Percentiles rank a stretch among this genome's conserved stretches.
These are phyloP conservation scores for Corythaeola cristata DNA, from an alignment of 2,113 vertebrate genomes.

Conservation along the genomic window DNA sequence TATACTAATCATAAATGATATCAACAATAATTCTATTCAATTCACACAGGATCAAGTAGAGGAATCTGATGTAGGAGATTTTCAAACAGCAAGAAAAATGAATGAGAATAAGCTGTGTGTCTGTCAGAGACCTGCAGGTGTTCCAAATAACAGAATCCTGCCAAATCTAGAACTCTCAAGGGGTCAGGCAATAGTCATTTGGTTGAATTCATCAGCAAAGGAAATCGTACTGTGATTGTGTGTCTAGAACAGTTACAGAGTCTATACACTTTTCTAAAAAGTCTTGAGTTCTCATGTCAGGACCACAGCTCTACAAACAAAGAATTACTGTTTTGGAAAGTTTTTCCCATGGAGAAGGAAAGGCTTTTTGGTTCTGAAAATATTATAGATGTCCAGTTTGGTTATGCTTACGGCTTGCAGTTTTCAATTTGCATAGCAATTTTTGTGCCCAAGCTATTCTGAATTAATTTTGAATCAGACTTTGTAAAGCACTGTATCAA, in stretches of 20 bases:
- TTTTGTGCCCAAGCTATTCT: background rate
- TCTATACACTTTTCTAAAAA: background rate
- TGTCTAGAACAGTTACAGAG: background rate
- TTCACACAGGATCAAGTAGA: background rate
- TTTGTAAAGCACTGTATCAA: constrained; percentile 27
- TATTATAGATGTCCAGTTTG: background rate
- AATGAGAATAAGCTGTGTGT: background rate
- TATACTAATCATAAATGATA: background rate
- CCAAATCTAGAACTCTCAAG: background rate
- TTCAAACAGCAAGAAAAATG: background rate
- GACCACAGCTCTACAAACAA: background rate
- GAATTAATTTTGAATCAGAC: constrained; percentile 9
- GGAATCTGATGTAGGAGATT: background rate
- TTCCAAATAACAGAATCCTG: background rate
- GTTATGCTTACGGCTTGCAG: background rate
- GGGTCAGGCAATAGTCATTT: background rate
- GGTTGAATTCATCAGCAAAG: background rate
- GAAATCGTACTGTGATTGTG: background rate
- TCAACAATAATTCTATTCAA: background rate
- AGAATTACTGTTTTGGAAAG: background rate
- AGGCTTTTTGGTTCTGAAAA: background rate
- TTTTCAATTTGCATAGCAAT: constrained; percentile 28
- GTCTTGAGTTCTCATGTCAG: background rate
- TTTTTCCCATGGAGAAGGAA: background rate
- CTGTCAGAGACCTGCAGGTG: background rate